A percentile compares a stretch with the other conserved stretches of the same genome.
Evolutionary conservation across 2,113 vertebrate genomes (phyloP).

Genomic region (Carassius gibelio): DNA sequence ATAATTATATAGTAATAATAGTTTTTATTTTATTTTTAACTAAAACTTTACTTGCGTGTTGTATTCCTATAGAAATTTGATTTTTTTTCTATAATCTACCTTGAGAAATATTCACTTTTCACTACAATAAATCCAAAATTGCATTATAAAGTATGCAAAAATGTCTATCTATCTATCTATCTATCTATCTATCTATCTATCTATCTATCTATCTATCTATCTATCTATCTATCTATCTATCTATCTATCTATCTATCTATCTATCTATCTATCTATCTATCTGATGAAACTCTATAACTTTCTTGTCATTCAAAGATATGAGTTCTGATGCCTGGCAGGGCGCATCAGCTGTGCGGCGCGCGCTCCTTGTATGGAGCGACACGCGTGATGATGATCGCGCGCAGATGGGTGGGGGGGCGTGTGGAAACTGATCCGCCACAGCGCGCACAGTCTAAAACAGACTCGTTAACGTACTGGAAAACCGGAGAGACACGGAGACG

Average conservation of each 20-base stretch:
- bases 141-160: too few species aligned
- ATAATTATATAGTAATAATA: too few species aligned
- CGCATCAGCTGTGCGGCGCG: not conserved
- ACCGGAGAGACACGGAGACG: conserved; percentile 37
- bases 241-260: not conserved
- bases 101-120: too few species aligned
- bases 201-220: not conserved
- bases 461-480: conserved; percentile 48
- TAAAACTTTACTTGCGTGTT: too few species aligned
- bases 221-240: not conserved
- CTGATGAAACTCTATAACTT: not conserved
- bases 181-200: not conserved
- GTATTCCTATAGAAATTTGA: too few species aligned
- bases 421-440: conserved; percentile 58
- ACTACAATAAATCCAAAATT: too few species aligned
- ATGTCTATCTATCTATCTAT: not conserved
- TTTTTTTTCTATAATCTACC: too few species aligned
- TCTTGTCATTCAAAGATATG: not conserved
- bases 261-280: not conserved
- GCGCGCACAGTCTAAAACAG: conserved; percentile 53
- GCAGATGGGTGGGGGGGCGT: conserved; percentile 42
- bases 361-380: conserved; percentile 44
- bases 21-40: too few species aligned
- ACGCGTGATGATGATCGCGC: conserved; percentile 50
- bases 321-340: not conserved